Percentiles rank a stretch among this genome's conserved stretches.
Conservation (phyloP, 2,113 vertebrate species). For the Onychostoma macrolepis region DNA sequence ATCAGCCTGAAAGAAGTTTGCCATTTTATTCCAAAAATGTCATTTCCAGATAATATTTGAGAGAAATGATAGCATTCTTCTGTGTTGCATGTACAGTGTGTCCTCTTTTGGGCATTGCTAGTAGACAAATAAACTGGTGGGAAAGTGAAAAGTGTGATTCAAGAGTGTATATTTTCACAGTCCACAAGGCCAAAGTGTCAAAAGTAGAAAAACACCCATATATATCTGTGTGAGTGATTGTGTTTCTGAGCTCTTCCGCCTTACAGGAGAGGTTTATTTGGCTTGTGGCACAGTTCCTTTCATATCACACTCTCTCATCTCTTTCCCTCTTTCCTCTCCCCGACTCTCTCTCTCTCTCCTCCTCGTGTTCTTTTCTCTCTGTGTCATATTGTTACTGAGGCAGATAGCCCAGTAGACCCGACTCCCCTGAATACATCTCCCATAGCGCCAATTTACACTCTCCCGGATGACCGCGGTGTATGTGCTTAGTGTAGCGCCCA, state of each 20-base stretch:
- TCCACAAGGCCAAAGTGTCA: neutral
- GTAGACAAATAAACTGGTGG: neutral
- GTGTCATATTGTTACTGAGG: conserved; percentile 51
- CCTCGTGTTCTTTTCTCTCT: conserved; percentile 3
- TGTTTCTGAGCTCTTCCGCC: conserved; percentile 1
- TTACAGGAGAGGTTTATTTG: conserved; percentile 20
- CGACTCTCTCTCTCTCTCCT: neutral
- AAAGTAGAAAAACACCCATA: conserved; percentile 11
- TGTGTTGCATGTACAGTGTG: neutral
- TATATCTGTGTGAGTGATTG: neutral
- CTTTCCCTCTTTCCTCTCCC: neutral
- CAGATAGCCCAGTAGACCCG: conserved; percentile 41
- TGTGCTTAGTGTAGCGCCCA: conserved; percentile 38
- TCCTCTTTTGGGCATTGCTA: neutral
- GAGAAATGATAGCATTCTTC: neutral
- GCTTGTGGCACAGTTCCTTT: conserved; percentile 11
- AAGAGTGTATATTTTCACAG: neutral
- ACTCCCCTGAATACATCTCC: conserved; percentile 49
- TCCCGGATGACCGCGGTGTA: conserved; percentile 14
- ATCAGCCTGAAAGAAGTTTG: neutral
- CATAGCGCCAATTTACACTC: conserved; percentile 55
- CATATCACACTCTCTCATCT: conserved; percentile 6
- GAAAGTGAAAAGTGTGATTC: neutral
- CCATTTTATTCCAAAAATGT: neutral
- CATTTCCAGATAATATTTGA: no score